A percentile compares a stretch with the other conserved stretches of the same genome.
phyloP scores from a whole-genome alignment of 1,140 invertebrate genomes.

The Ptiloglossa arizonensis region DNA sequence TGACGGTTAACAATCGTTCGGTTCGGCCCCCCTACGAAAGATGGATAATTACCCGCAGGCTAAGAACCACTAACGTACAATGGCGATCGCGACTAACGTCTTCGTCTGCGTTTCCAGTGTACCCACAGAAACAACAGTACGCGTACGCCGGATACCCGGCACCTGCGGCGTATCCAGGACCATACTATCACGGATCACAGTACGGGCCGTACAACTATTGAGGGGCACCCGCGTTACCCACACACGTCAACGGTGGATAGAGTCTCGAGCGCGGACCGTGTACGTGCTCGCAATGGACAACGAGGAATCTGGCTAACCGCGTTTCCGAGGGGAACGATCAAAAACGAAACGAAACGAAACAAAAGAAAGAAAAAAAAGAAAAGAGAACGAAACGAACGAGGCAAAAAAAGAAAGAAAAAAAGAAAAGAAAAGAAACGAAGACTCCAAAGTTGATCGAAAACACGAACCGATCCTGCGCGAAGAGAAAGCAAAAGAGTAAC shows the following conservation, averaged over 20 bases:
- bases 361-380: slow-evolving; percentile 32
- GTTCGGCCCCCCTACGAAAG: not conserved
- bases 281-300: slow-evolving; percentile 27
- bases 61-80: slow-evolving; percentile 6
- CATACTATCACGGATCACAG: slow-evolving; percentile 94
- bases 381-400: slow-evolving; percentile 16
- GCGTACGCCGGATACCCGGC: slow-evolving; percentile 93
- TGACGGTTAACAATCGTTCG: not conserved
- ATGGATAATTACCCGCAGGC: not conserved
- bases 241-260: slow-evolving; percentile 34
- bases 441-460: slow-evolving; percentile 31
- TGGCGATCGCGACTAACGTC: not conserved
- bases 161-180: slow-evolving; percentile 91
- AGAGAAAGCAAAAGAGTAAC: not conserved
- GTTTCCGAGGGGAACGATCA: slow-evolving; percentile 37
- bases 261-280: slow-evolving; percentile 17
- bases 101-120: slow-evolving; percentile 84
- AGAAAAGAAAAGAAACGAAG: slow-evolving; percentile 21
- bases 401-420: slow-evolving; percentile 30
- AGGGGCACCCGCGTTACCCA: slow-evolving; percentile 62
- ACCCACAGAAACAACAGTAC: slow-evolving; percentile 96
- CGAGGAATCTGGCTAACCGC: slow-evolving; percentile 21
- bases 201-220: slow-evolving; percentile 96
- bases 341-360: slow-evolving; percentile 20
- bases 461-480: slow-evolving; percentile 8